phyloP scores from a whole-genome alignment of 2,113 vertebrate genomes.

The Leiothrix lutea region DNA sequence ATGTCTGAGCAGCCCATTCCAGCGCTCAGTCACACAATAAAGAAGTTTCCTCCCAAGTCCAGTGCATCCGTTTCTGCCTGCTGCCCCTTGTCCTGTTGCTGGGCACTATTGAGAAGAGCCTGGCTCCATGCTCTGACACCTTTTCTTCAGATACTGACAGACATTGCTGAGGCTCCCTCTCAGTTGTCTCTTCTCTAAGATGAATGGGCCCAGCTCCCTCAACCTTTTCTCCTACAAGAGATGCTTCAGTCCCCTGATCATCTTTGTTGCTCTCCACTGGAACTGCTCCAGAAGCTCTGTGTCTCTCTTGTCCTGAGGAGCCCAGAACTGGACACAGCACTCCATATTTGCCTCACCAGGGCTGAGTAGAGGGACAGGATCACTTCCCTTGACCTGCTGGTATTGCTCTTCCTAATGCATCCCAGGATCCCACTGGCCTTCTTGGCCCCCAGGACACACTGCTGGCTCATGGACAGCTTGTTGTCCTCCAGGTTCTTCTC shows the following conservation, averaged over 20 bases:
- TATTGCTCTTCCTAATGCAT: background rate
- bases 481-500: background rate
- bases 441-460: background rate
- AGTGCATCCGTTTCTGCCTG: background rate
- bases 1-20: background rate
- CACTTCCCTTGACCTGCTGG: rapidly evolving
- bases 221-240: background rate
- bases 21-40: background rate
- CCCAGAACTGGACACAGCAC: background rate
- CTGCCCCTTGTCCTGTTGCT: background rate
- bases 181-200: background rate
- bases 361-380: background rate
- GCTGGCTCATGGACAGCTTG: background rate
- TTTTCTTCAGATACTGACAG: background rate
- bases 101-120: background rate
- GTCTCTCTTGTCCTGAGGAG: background rate
- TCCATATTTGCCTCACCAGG: background rate
- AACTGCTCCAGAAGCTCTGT: background rate
- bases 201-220: background rate
- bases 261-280: background rate
- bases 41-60: background rate
- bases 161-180: background rate
- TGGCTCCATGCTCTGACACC: background rate
- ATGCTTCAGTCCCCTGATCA: background rate
- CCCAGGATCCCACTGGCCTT: background rate